phyloP scores from a whole-genome alignment of 2,797 vertebrate genomes.

The Bufotes viridis region DNA sequence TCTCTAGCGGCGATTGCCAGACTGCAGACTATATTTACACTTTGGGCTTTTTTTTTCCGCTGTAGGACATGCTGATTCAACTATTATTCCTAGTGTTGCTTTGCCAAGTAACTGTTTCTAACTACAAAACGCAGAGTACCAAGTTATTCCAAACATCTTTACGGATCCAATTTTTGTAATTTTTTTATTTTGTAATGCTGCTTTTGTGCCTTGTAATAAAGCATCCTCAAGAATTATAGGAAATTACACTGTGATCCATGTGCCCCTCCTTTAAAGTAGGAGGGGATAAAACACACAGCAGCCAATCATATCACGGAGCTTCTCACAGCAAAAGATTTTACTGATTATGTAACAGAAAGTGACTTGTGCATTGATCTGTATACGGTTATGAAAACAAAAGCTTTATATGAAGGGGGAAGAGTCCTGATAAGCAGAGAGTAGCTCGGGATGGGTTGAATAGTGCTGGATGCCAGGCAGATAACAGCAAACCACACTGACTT shows the following conservation, averaged over 20 bases:
- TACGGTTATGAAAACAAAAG: no score
- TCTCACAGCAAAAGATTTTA: not conserved
- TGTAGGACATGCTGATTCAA: slow-evolving; percentile 31
- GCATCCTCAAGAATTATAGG: not conserved
- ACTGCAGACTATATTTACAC: slow-evolving; percentile 40
- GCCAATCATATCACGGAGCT: not conserved
- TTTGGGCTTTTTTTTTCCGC: not conserved
- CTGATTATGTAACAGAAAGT: not conserved
- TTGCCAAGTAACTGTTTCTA: slow-evolving; percentile 16
- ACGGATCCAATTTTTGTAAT: not conserved
- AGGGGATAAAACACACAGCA: not conserved
- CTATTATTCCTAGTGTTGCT: not conserved
- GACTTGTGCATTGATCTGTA: not conserved
- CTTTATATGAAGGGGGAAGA: not conserved
- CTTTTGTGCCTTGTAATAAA: not conserved
- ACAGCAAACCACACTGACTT: no score
- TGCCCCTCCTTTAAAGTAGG: not conserved
- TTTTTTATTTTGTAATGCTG: not conserved
- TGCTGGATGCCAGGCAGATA: not conserved
- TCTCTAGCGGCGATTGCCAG: slow-evolving; percentile 28
- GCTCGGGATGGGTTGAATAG: not conserved
- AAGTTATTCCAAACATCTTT: not conserved
- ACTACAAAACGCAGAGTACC: not conserved
- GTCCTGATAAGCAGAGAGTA: no score
- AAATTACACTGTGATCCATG: not conserved